These are phyloP conservation scores for Apamea sordens DNA, from an alignment of 2,888 invertebrate species.

Conservation along the genomic window DNA sequence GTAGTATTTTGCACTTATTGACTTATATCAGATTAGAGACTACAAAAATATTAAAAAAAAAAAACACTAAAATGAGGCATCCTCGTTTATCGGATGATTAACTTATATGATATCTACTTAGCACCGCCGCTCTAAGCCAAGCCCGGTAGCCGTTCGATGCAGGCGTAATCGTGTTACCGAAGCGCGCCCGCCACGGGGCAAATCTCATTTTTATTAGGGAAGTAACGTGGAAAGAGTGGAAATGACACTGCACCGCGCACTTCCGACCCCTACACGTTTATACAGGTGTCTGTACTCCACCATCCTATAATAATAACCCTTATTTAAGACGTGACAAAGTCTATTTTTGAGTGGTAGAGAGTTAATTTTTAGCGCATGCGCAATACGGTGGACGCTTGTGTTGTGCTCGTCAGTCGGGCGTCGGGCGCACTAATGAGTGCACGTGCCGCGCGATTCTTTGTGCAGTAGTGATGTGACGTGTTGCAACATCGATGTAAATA, in stretches of 20 bases:
- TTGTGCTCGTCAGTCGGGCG: constrained; percentile 76
- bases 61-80: neutral
- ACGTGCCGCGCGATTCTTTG: constrained; percentile 59
- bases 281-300: constrained; percentile 84
- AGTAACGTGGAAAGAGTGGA: constrained; percentile 87
- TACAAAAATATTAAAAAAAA: too few species aligned
- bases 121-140: constrained; percentile 34
- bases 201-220: constrained; percentile 88
- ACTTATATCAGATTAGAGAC: too few species aligned
- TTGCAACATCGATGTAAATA: constrained; percentile 71
- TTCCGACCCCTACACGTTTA: constrained; percentile 85
- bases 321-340: constrained; percentile 55
- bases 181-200: constrained; percentile 71
- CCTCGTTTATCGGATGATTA: constrained; percentile 9
- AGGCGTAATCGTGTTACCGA: constrained; percentile 73
- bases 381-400: constrained; percentile 75
- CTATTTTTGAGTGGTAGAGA: constrained; percentile 59
- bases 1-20: too few species aligned
- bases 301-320: constrained; percentile 63
- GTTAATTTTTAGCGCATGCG: constrained; percentile 71
- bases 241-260: constrained; percentile 89
- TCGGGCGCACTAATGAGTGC: constrained; percentile 72
- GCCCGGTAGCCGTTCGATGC: constrained; percentile 68
- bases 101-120: constrained; percentile 40
- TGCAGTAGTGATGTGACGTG: constrained; percentile 79